Evolutionary conservation across 2,113 vertebrate species (phyloP), one percentile per base, ranked within the genome.

Genomic region (Dasyprocta punctata): DNA sequence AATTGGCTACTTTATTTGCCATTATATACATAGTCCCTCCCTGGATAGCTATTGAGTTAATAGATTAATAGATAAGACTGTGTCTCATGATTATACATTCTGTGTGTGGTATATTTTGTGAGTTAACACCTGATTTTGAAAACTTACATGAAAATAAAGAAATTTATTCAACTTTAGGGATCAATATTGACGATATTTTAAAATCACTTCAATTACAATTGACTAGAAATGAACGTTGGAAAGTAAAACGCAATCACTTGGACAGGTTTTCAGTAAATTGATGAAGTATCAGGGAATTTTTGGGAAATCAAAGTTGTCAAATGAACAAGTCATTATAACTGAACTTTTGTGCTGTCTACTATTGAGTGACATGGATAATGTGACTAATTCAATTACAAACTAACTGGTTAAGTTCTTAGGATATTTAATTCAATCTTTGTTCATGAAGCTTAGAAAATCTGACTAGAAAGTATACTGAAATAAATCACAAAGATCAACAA

Each of bases 171-270:
- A 86, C 87, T 93, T 52, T 11, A 80, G 75, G 8, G 6, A 54
- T 78, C 16, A 49, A 8, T 4, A 71, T 47, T 85, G n/a, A 52
- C 44, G 28, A 63, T 0, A 52, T 65, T 90, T 91, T 83, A 56
- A 95, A 86, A 86, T 89, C 83, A 65, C 8, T 71, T 81, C 14
- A 47, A 92, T 24, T 96, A 52, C 94, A 96, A 89, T 19, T 41
- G 36, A 84, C 33, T 78, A 89, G 61, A 73, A 78, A 73, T 90
- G 9, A 60, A 92, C 54, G 7, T 78, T 86, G 22, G 17, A 92
- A 81, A 38, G 5, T 60, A 71, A 94, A 95, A n/a, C 56, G 7
- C 5, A 85, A 88, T 77, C 81, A 89, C 9, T 17, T 10, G 58
- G 63, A 73, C 5, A 24, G 26, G 3, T 52, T 88, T 77, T 61